Conservation (phyloP, 2,113 vertebrate genomes). For the Platichthys stellatus region DNA sequence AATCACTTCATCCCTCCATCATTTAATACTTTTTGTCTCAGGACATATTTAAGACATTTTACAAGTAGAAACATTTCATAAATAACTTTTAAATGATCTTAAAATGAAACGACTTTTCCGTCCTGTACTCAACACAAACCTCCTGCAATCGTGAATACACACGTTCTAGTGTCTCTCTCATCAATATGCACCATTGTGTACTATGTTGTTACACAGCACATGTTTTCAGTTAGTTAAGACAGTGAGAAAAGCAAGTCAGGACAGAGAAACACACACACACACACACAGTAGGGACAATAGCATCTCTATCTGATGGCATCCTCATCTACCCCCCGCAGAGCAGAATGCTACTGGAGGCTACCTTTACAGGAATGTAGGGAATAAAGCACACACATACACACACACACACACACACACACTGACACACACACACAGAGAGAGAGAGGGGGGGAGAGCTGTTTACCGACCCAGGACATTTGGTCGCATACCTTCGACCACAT, state of each 20-base stretch:
- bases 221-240: constrained; percentile 68
- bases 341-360: constrained; percentile 71
- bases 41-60: not conserved
- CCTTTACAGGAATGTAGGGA: constrained; percentile 68
- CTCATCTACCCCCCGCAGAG: constrained; percentile 68
- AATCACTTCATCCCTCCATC: not conserved
- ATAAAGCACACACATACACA: constrained; percentile 19
- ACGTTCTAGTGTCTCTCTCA: constrained; percentile 1
- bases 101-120: not conserved
- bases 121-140: not conserved
- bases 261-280: constrained; percentile 41
- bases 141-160: constrained; percentile 3
- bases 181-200: constrained; percentile 46
- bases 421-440: constrained; percentile 29
- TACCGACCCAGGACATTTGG: constrained; percentile 41
- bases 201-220: constrained; percentile 33
- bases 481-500: constrained; percentile 64
- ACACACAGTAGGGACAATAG: constrained; percentile 58
- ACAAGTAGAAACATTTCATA: not conserved
- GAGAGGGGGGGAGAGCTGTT: constrained; percentile 40
- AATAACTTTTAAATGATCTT: constrained; percentile 1
- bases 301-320: constrained; percentile 72
- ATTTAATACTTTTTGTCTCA: not conserved
- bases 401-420: constrained; percentile 25
- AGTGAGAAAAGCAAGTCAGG: constrained; percentile 47